Evolutionary conservation across 2,113 vertebrate species (phyloP), one percentile per base, ranked within the genome.

Genomic region (Lagopus leucura): DNA sequence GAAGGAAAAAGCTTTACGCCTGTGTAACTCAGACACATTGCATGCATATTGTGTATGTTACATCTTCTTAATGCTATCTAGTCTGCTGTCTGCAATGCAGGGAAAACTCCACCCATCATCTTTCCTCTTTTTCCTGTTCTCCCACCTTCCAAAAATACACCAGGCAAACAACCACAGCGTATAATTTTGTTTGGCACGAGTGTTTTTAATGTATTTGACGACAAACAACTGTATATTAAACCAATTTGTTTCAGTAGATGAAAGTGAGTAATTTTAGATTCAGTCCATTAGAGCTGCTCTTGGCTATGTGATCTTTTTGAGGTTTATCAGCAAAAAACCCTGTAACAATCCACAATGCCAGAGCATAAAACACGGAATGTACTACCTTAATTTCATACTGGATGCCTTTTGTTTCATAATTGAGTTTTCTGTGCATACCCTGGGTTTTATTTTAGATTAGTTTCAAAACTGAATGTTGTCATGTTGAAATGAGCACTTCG

Each of bases 331-430:
- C 66, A 95, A 94, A 96, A 95, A 92, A 72, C 40, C 48, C 76
- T 95, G 64, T 65, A 88, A 86, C 45, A 92, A 55, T 73, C 93
- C 93, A 95, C 90, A 94, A 90, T 67, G 94, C 60, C 43, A 76
- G 90, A 88, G 80, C 54, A 82, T 69, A 92, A 89, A 88, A 92
- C 84, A 75, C 80, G 88, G 77, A 94, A 94, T 92, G 70, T 69
- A 79, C 52, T 88, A 72, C 77, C 90, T 90, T 97, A 93, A 96
- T 97, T 97, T 96, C 83, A 95, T 89, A 95, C 71, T 82, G 65
- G 75, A 93, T 95, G 89, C 67, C 76, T 96, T 97, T 95, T 97
- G 91, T 97, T 95, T 94, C 79, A 82, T 94, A 95, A 96, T 78
- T 88, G 86, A 95, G 72, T 94, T 96, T 97, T 83, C 73, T 75